Percentiles rank a stretch among this genome's conserved stretches.
Evolutionary conservation across 2,888 invertebrate species (phyloP).

Genomic region (Euspilapteryx auroguttella): DNA sequence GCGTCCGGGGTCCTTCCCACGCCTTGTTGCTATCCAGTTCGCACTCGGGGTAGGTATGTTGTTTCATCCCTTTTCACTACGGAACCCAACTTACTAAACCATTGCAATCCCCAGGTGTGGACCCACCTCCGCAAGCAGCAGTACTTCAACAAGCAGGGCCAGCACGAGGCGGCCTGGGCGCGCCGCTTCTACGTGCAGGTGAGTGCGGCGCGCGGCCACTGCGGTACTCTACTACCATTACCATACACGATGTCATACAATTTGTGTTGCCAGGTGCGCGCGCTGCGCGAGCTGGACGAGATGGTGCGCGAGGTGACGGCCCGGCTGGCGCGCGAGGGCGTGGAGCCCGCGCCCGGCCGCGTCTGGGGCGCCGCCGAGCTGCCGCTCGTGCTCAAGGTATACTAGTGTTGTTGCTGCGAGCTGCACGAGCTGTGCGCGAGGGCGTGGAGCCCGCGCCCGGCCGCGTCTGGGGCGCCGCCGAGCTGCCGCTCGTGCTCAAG

Average conservation of each 20-base stretch:
- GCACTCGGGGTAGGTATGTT: too few relatives aligned
- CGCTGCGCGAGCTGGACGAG: slow-evolving; percentile 72
- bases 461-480: too few relatives aligned
- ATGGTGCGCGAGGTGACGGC: slow-evolving; percentile 70
- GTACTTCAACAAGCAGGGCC: slow-evolving; percentile 45
- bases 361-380: slow-evolving; percentile 33
- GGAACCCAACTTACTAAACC: too few relatives aligned
- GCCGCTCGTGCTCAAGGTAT: slow-evolving; percentile 32
- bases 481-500: too few relatives aligned
- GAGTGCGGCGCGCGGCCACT: too few relatives aligned
- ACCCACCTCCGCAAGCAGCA: slow-evolving; percentile 59
- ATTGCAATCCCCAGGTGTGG: slow-evolving; percentile 73
- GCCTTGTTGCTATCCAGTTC: too few relatives aligned
- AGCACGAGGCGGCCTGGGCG: slow-evolving; percentile 67
- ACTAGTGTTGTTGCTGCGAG: slow-evolving; percentile 1
- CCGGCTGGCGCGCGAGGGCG: slow-evolving; percentile 63
- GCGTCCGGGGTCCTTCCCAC: too few relatives aligned
- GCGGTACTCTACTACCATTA: too few relatives aligned
- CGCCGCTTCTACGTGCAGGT: slow-evolving; percentile 66
- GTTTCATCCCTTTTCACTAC: neutral
- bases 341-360: slow-evolving; percentile 46
- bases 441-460: too few relatives aligned
- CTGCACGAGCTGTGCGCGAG: neutral
- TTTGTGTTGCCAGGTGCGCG: too few relatives aligned
- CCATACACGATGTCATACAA: too few relatives aligned